These are phyloP conservation scores for Otus sunia DNA, from an alignment of 2,113 vertebrate species.

Conservation along the genomic window DNA sequence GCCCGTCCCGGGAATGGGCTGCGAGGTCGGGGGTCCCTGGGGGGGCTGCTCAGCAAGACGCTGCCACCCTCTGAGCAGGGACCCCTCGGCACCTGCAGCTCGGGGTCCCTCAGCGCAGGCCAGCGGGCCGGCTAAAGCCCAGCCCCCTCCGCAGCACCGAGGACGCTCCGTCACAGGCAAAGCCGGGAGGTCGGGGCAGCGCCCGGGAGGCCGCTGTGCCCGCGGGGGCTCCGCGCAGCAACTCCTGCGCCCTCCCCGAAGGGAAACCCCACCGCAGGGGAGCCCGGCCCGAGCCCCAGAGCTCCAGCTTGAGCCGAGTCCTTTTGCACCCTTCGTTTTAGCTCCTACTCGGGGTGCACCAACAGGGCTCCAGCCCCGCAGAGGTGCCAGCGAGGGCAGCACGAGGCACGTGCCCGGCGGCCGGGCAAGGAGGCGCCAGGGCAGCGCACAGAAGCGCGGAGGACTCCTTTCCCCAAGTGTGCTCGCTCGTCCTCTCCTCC, in stretches of 20 bases:
- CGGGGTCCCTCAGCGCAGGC: neutral
- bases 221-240: neutral
- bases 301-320: neutral
- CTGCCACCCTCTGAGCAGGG: neutral
- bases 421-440: neutral
- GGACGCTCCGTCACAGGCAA: neutral
- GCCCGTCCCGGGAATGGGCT: neutral
- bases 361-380: neutral
- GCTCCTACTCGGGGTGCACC: neutral
- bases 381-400: neutral
- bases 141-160: neutral
- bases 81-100: neutral
- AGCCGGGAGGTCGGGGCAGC: neutral
- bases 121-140: neutral
- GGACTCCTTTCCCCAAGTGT: neutral
- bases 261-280: neutral
- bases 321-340: neutral
- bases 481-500: neutral
- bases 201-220: neutral
- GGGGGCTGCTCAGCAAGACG: neutral
- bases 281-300: neutral
- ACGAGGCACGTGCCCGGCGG: rapidly evolving
- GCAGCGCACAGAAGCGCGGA: neutral
- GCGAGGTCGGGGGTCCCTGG: neutral
- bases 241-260: neutral